Evolutionary conservation across 64 coral and sea anemone genomes (phyloP), one percentile per base, ranked within the genome.

Genomic region (Porites australiensis): DNA sequence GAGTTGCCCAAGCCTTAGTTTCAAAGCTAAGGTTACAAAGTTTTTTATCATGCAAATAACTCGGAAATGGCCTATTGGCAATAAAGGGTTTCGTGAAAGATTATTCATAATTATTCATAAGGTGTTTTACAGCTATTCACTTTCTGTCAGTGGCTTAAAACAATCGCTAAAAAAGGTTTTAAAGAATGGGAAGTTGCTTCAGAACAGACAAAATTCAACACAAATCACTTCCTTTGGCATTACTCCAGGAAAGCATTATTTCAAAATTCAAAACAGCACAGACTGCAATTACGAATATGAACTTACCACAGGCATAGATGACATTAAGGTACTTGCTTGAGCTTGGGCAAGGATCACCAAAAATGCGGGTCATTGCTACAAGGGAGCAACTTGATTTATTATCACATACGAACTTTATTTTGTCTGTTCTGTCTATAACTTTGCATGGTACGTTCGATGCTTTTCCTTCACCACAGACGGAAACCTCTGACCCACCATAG

Each of bases 241-340:
- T 37, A 37, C 27, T 37, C 27, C 27, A 37, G 27, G 27, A 37
- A 37, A 2, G 20, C 20, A 22, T 27, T 10, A 5, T 71, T 37
- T 37, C 27, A 37, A 37, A 37, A 37, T 37, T 37, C 12, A 37
- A 2, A 0, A 71, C 23, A 71, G 16, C 74, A 13, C 47, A 14
- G 37, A 43, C 14, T 47, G 4, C 47, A 50, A 6, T n/a, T 43
- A 77, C 19, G 43, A 4, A 18, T 1, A 21, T 80, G 54, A 13
- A 49, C 81, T 68, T 84, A 84, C 81, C 81, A 47, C 81, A 84
- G 4, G 63, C 81, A 51, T 68, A 84, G 3, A 84, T 23, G 46
- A 84, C 58, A 47, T 84, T 84, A 6, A 84, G 62, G 20, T 84
- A 69, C 15, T 50, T 67, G 45, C 52, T 84, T 13, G 69, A 0